Conservation (phyloP, 2,888 invertebrate genomes). For the Esperia sulphurella region DNA sequence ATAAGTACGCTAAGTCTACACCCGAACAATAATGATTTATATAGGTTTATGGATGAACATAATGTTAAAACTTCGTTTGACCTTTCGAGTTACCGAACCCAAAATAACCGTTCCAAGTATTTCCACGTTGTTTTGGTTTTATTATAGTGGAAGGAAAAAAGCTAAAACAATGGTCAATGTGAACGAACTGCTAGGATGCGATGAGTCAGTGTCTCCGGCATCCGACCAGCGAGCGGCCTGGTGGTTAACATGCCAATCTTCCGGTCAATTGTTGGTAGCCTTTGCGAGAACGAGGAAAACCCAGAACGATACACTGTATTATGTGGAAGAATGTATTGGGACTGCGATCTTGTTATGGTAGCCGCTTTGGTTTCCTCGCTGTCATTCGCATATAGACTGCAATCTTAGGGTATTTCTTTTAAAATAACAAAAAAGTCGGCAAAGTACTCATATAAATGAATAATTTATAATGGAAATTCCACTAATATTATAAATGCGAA, state of each 20-base stretch:
- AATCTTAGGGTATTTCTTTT: too few species aligned
- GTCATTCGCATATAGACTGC: too few species aligned
- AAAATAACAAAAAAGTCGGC: too few species aligned
- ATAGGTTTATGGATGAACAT: conserved; percentile 7
- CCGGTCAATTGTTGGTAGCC: background rate
- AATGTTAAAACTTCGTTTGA: conserved; percentile 1
- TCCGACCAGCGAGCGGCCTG: background rate
- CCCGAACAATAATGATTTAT: too few species aligned
- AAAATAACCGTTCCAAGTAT: background rate
- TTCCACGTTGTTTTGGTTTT: background rate
- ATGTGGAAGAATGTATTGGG: too few species aligned
- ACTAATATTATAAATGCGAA: too few species aligned
- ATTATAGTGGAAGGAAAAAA: conserved; percentile 22
- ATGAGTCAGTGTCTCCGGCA: conserved; percentile 39
- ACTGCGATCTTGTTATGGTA: too few species aligned
- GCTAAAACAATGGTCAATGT: conserved; percentile 48
- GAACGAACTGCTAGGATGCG: conserved; percentile 44
- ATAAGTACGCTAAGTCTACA: too few species aligned
- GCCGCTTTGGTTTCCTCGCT: too few species aligned
- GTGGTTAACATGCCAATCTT: background rate
- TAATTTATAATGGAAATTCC: too few species aligned
- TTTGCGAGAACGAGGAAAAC: background rate
- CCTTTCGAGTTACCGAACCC: too few species aligned
- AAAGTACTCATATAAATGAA: too few species aligned
- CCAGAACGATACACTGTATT: background rate